Conservation (phyloP, 64 coral and sea anemone genomes). For the Montipora efflorescens region DNA sequence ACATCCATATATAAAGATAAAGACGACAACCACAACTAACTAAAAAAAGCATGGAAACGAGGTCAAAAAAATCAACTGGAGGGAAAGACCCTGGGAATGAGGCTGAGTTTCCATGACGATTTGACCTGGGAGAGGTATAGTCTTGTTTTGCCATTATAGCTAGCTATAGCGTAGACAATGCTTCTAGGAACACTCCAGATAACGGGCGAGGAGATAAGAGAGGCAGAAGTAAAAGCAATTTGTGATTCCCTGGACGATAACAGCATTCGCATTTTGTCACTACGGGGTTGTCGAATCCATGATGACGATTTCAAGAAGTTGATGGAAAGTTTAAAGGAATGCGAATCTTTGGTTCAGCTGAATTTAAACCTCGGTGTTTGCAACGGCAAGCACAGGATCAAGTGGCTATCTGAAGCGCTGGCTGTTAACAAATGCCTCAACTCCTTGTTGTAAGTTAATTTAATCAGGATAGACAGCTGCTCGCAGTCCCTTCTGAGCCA, state of each 20-base stretch:
- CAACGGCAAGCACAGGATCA: conserved; percentile 87
- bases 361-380: conserved; percentile 95
- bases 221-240: conserved; percentile 91
- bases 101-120: too few relatives aligned
- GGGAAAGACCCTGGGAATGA: too few relatives aligned
- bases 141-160: too few relatives aligned
- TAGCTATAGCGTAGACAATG: conserved; percentile 29
- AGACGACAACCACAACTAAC: too few relatives aligned
- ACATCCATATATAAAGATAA: too few relatives aligned
- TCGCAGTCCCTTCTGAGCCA: too few relatives aligned
- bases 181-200: conserved; percentile 95
- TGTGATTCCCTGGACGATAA: conserved; percentile 89
- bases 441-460: conserved; percentile 89
- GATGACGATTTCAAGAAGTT: conserved; percentile 89
- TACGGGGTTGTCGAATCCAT: conserved; percentile 88
- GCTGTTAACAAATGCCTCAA: conserved; percentile 81
- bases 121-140: too few relatives aligned
- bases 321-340: conserved; percentile 87
- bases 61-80: too few relatives aligned
- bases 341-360: conserved; percentile 86
- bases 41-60: too few relatives aligned
- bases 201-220: conserved; percentile 84
- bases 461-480: too few relatives aligned
- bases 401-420: conserved; percentile 90
- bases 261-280: conserved; percentile 92